Percentiles rank a stretch among this genome's conserved stretches.
Conservation (phyloP, 2,797 vertebrate genomes). For the Cuniculus paca region DNA sequence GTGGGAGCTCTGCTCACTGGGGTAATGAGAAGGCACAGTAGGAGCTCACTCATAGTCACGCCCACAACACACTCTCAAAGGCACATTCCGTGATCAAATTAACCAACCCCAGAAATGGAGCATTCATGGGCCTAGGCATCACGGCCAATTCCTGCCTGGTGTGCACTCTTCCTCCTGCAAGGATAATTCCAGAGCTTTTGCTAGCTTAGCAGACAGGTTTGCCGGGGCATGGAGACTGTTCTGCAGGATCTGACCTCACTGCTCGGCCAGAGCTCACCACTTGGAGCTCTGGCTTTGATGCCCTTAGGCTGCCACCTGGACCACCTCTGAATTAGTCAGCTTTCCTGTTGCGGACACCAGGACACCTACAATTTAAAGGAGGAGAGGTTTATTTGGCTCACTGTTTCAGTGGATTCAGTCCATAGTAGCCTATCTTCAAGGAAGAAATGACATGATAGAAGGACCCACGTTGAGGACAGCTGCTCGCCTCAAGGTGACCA, state of each 20-base stretch:
- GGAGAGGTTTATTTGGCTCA: not conserved
- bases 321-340: not conserved
- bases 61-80: not conserved
- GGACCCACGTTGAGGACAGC: not conserved
- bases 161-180: not conserved
- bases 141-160: not conserved
- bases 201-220: too few species aligned
- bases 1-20: not conserved
- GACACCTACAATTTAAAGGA: not conserved
- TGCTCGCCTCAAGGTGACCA: not conserved
- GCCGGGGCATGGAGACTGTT: not conserved
- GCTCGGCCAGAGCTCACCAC: not conserved
- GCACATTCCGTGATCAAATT: not conserved
- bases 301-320: not conserved
- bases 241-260: not conserved
- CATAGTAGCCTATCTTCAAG: not conserved
- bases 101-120: not conserved
- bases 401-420: not conserved
- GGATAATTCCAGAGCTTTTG: too few species aligned
- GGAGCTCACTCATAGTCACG: not conserved
- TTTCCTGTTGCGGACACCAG: not conserved
- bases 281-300: not conserved
- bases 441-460: not conserved
- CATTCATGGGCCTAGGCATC: not conserved
- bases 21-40: not conserved